Evolutionary conservation across 2,797 vertebrate species (phyloP).

Genomic region (Cercopithecus mitis): DNA sequence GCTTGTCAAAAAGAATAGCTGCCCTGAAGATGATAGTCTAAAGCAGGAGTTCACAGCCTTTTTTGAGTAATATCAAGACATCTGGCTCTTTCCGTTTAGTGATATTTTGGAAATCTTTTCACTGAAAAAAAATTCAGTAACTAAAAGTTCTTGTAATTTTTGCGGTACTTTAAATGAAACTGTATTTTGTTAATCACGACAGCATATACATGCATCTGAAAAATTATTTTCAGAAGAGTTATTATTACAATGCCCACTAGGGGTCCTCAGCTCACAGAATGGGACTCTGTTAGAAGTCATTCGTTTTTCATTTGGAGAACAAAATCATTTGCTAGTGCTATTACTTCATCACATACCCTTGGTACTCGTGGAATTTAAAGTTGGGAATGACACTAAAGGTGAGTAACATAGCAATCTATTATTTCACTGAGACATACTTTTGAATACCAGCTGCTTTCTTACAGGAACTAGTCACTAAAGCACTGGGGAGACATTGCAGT

Average conservation of each 20-base stretch:
- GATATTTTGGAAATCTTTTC: background rate
- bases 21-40: background rate
- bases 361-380: background rate
- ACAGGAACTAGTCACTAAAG: background rate
- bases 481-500: background rate
- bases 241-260: background rate
- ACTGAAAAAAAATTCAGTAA: background rate
- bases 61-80: background rate
- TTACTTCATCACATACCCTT: background rate
- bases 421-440: background rate
- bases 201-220: background rate
- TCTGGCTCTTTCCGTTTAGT: background rate
- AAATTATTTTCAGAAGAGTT: background rate
- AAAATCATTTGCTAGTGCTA: background rate
- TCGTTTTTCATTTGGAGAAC: background rate
- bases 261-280: background rate
- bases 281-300: background rate
- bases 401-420: background rate
- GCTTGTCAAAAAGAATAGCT: background rate
- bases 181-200: background rate
- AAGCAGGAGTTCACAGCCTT: background rate
- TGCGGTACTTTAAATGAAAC: background rate
- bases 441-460: background rate
- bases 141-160: background rate
- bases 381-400: background rate